A percentile compares a stretch with the other conserved stretches of the same genome.
Evolutionary conservation across 1,140 invertebrate genomes (phyloP).

Genomic region (Micrasema minimum): DNA sequence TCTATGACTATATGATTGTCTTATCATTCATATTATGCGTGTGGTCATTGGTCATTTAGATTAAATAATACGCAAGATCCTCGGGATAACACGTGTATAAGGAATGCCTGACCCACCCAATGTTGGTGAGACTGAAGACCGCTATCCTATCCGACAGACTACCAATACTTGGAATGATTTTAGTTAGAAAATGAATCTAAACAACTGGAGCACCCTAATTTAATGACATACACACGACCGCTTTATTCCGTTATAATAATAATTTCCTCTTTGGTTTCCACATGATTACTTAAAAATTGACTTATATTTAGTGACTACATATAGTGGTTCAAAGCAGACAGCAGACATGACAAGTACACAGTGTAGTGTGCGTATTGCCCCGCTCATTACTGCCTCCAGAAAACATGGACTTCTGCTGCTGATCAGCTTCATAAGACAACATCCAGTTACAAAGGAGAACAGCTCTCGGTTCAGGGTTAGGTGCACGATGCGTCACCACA

Average conservation of each 20-base stretch:
- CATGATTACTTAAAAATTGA: conserved; percentile 26
- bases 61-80: too few relatives aligned
- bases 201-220: conserved; percentile 28
- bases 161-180: conserved; percentile 2
- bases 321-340: conserved; percentile 15
- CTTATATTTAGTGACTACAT: conserved; percentile 24
- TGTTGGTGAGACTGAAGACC: too few relatives aligned
- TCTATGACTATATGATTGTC: conserved; percentile 29
- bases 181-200: background rate
- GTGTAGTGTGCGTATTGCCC: too few relatives aligned
- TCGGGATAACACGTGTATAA: too few relatives aligned
- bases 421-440: too few relatives aligned
- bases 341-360: background rate
- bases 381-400: too few relatives aligned
- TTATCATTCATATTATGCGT: conserved; percentile 23
- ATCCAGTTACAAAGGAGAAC: too few relatives aligned
- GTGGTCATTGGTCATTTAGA: conserved; percentile 30
- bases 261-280: conserved; percentile 10
- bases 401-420: too few relatives aligned
- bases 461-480: too few relatives aligned
- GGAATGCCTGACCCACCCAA: too few relatives aligned
- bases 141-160: background rate
- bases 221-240: conserved; percentile 21
- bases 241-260: conserved; percentile 25
- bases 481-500: too few relatives aligned